A percentile compares a stretch with the other conserved stretches of the same genome.
Evolutionary conservation across 2,797 vertebrate genomes (phyloP).

Genomic region (Poeciliopsis gracilis): DNA sequence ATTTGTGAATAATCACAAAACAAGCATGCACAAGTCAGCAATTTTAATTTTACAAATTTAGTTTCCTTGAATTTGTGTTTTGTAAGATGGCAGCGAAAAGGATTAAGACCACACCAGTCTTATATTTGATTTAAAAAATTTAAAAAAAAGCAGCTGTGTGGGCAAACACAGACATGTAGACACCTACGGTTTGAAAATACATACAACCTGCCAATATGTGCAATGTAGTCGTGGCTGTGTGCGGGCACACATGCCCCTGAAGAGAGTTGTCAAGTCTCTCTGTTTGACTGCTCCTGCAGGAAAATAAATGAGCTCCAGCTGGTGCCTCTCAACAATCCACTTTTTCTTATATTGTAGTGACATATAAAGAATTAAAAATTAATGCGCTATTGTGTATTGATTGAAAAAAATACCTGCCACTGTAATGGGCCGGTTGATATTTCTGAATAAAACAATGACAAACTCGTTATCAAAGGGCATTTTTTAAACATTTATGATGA

Average conservation of each 20-base stretch:
- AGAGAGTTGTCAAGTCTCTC: slow-evolving; percentile 44
- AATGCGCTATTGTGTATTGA: slow-evolving; percentile 83
- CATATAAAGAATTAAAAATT: slow-evolving; percentile 86
- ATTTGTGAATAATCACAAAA: neutral
- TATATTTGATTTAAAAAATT: slow-evolving; percentile 71
- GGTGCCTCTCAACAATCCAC: slow-evolving; percentile 68
- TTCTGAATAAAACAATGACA: slow-evolving; percentile 87
- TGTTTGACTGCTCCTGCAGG: slow-evolving; percentile 46
- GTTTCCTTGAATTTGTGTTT: slow-evolving; percentile 87
- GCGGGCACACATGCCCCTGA: neutral
- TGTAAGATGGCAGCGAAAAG: slow-evolving; percentile 85
- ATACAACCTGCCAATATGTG: slow-evolving; percentile 33
- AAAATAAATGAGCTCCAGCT: slow-evolving; percentile 76
- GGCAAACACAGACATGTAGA: slow-evolving; percentile 37
- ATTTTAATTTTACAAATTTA: slow-evolving; percentile 81
- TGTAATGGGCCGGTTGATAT: slow-evolving; percentile 83
- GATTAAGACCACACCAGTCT: slow-evolving; percentile 86
- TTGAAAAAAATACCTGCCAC: slow-evolving; percentile 82
- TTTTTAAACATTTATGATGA: slow-evolving; percentile 88
- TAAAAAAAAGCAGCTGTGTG: slow-evolving; percentile 36
- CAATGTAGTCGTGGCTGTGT: neutral
- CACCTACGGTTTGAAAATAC: slow-evolving; percentile 30
- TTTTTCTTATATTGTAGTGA: slow-evolving; percentile 74
- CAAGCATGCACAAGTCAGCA: slow-evolving; percentile 72
- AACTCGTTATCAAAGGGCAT: slow-evolving; percentile 87